phyloP scores from a whole-genome alignment of 2,113 vertebrate genomes.

The Carlito syrichta region DNA sequence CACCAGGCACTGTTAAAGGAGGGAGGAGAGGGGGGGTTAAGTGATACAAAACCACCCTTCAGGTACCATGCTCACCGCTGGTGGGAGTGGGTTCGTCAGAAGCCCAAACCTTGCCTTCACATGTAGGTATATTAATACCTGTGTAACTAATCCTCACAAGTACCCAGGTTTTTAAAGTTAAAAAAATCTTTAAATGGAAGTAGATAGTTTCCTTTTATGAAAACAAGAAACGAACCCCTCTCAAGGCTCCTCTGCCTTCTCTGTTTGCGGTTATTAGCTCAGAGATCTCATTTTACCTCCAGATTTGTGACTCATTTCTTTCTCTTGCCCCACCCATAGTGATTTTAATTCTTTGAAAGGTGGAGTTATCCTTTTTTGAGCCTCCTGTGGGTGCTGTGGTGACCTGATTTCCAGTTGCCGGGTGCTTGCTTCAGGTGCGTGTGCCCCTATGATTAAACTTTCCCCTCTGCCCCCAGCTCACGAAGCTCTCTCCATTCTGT shows the following conservation, averaged over 20 bases:
- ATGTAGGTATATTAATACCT: too few relatives aligned
- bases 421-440: background rate
- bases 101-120: too few relatives aligned
- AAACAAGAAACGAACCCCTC: conserved; percentile 20
- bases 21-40: too few relatives aligned
- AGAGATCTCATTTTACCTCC: conserved; percentile 21
- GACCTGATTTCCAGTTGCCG: conserved; percentile 41
- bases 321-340: background rate
- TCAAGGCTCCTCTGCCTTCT: background rate
- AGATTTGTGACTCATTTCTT: conserved; percentile 44
- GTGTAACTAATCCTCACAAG: too few relatives aligned
- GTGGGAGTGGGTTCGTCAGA: too few relatives aligned
- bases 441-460: background rate
- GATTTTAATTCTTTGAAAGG: conserved; percentile 59
- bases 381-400: background rate
- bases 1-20: too few relatives aligned
- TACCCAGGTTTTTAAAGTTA: too few relatives aligned
- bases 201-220: background rate
- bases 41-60: too few relatives aligned
- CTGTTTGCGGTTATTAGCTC: conserved; percentile 29
- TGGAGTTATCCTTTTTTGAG: background rate
- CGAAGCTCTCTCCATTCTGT: background rate
- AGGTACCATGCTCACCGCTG: too few relatives aligned
- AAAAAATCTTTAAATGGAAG: background rate
- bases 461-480: background rate